These are phyloP conservation scores for Scrobipalpa costella DNA, from an alignment of 2,888 invertebrate species.

Conservation along the genomic window DNA sequence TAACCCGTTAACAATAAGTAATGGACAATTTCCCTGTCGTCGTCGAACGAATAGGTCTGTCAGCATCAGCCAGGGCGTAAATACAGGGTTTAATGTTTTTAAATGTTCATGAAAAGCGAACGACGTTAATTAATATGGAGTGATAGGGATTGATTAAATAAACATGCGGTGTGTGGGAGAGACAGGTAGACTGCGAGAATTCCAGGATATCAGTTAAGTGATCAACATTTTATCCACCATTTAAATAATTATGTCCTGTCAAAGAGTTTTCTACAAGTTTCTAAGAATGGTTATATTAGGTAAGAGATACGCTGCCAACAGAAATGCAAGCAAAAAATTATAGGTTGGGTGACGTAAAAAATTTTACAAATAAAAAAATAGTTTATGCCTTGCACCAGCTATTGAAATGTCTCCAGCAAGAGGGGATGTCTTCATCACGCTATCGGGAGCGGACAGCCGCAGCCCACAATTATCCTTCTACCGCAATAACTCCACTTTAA, in stretches of 20 bases:
- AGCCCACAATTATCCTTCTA: conserved; percentile 16
- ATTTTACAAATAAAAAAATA: not conserved
- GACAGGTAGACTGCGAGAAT: conserved; percentile 7
- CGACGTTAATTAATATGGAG: conserved; percentile 28
- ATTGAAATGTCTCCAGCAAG: conserved; percentile 4
- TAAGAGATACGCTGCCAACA: not conserved
- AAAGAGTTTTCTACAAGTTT: not conserved
- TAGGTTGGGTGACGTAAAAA: not conserved
- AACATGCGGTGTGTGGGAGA: conserved; percentile 29
- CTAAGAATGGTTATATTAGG: not conserved
- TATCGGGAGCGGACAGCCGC: conserved; percentile 14
- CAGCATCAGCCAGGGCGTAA: not conserved
- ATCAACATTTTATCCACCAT: not conserved
- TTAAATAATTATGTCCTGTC: not conserved
- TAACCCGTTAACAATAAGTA: conserved; percentile 21
- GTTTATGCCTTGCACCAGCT: conserved; percentile 4
- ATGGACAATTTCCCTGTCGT: conserved; percentile 24
- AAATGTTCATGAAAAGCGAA: conserved; percentile 18
- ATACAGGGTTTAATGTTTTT: conserved; percentile 23
- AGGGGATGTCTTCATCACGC: conserved; percentile 18
- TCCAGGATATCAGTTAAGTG: not conserved
- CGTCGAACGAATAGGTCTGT: conserved; percentile 7
- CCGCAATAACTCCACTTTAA: conserved; percentile 19
- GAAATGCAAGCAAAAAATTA: not conserved
- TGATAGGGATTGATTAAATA: conserved; percentile 38